Evolutionary conservation across 2,888 invertebrate genomes (phyloP).

Genomic region (Lamellibrachia columna): DNA sequence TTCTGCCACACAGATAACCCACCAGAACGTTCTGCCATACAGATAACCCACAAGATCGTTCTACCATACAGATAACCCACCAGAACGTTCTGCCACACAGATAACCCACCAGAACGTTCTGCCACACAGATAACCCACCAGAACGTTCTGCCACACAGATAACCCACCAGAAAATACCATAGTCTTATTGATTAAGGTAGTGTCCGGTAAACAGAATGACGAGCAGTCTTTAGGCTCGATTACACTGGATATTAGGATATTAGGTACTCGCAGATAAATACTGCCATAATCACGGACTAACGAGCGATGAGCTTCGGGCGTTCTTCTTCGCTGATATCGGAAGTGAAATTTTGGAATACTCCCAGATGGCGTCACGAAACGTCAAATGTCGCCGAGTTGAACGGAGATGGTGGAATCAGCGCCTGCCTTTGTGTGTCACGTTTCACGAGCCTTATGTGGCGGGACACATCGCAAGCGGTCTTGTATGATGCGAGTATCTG

Average conservation of each 20-base stretch:
- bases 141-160: too few species aligned
- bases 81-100: too few species aligned
- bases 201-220: not conserved
- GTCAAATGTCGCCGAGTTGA: not conserved
- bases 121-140: too few species aligned
- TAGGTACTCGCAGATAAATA: not conserved
- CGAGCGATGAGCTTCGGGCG: not conserved
- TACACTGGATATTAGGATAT: not conserved
- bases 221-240: not conserved
- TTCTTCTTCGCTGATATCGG: not conserved
- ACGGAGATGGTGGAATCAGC: not conserved
- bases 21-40: too few species aligned
- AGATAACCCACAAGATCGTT: too few species aligned
- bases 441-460: not conserved
- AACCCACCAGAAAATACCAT: not conserved
- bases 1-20: too few species aligned
- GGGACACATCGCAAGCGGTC: not conserved
- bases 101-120: too few species aligned
- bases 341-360: not conserved
- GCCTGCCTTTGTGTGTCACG: not conserved
- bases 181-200: not conserved
- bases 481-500: not conserved
- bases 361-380: not conserved
- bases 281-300: not conserved
- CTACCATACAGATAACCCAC: too few species aligned